Evolutionary conservation across 37 sponge, comb jelly and placozoan genomes (phyloP).

Genomic region (Corticium candelabrum): DNA sequence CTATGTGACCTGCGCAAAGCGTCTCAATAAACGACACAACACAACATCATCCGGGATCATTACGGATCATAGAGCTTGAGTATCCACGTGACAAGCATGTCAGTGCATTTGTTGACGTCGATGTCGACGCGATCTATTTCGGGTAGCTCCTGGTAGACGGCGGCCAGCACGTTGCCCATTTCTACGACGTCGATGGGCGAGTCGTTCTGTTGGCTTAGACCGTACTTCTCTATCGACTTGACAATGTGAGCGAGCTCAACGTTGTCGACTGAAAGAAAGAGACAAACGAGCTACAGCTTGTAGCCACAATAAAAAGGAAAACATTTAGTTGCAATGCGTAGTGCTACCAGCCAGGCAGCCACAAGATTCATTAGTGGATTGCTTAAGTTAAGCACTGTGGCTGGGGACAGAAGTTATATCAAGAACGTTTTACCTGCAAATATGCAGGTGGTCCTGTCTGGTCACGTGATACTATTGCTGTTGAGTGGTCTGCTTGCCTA

Average conservation of each 20-base stretch:
- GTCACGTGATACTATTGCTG: no score
- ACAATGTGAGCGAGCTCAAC: background rate
- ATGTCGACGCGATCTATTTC: background rate
- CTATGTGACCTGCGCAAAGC: background rate
- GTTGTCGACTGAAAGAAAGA: background rate
- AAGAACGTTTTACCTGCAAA: no score
- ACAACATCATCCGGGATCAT: background rate
- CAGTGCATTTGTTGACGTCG: background rate
- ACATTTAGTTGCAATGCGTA: no score
- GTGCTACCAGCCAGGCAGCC: no score
- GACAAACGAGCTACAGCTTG: background rate
- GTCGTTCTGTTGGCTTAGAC: background rate
- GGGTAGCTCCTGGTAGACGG: background rate
- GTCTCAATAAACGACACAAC: background rate
- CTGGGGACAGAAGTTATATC: no score
- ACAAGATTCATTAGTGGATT: no score
- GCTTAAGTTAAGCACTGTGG: no score
- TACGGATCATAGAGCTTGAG: background rate
- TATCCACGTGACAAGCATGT: background rate
- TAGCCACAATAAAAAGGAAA: no score
- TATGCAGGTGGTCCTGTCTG: no score
- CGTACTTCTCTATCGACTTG: background rate
- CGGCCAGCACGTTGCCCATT: background rate
- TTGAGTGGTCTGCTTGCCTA: no score
- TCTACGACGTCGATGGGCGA: background rate